Conservation (phyloP, 2,113 vertebrate species). For the Myocastor coypus region DNA sequence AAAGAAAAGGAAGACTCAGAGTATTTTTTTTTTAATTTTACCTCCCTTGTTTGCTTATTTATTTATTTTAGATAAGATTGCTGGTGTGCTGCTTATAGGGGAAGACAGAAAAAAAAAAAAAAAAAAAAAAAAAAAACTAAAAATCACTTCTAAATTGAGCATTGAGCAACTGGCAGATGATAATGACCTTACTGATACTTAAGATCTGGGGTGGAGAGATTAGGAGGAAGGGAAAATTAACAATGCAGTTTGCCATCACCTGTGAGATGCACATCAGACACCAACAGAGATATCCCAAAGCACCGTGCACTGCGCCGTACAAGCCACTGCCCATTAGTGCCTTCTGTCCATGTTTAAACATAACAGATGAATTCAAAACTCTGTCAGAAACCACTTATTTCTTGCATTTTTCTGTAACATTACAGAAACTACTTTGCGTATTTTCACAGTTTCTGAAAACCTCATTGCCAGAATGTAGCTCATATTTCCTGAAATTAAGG, state of each 20-base stretch:
- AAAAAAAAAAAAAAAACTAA: background rate
- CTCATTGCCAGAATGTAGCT: slow-evolving; percentile 54
- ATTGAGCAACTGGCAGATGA: background rate
- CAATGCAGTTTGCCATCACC: background rate
- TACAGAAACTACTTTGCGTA: slow-evolving; percentile 42
- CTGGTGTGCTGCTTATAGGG: background rate
- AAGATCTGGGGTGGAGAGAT: background rate
- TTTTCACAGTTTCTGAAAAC: slow-evolving; percentile 61
- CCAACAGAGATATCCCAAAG: background rate
- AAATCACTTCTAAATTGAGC: background rate
- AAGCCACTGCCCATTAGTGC: background rate
- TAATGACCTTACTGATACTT: background rate
- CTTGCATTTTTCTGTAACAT: slow-evolving; percentile 41
- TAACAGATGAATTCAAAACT: slow-evolving; percentile 28
- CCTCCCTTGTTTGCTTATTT: background rate
- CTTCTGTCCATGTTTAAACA: slow-evolving; percentile 36
- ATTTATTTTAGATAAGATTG: background rate
- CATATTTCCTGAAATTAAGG: slow-evolving; percentile 68
- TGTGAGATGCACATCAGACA: background rate
- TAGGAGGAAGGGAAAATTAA: background rate
- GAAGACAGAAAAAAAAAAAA: background rate
- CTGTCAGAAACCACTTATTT: slow-evolving; percentile 17
- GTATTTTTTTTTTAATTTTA: background rate
- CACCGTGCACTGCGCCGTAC: background rate
- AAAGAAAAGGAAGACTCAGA: background rate